Conservation (phyloP, 2,113 vertebrate genomes). For the Zosterops pallidus region DNA sequence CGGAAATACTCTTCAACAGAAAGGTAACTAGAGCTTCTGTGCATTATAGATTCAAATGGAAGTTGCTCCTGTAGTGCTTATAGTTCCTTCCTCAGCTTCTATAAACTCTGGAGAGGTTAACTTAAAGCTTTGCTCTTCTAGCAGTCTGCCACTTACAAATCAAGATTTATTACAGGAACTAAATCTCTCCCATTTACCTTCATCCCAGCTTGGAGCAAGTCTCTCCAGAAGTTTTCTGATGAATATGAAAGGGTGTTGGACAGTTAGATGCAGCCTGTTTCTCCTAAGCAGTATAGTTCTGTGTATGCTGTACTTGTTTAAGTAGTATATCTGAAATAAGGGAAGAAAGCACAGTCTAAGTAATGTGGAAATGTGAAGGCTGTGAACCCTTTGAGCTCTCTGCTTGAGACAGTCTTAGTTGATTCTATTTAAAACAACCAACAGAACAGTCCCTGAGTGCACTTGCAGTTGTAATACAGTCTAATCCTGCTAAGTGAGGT, state of each 20-base stretch:
- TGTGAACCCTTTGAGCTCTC: background rate
- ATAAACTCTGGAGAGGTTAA: background rate
- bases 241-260: accelerated
- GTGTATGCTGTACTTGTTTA: background rate
- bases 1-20: slow-evolving; percentile 95
- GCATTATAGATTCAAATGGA: background rate
- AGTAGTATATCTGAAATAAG: background rate
- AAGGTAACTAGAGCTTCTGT: slow-evolving; percentile 77
- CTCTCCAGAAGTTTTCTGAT: background rate
- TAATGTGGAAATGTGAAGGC: background rate
- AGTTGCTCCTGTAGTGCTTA: background rate
- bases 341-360: background rate
- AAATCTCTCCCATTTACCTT: background rate
- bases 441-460: background rate
- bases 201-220: background rate
- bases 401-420: background rate
- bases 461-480: background rate
- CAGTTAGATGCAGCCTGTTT: background rate
- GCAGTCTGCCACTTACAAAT: background rate
- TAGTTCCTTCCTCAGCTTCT: background rate
- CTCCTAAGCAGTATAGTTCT: background rate
- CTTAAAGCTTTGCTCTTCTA: background rate
- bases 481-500: slow-evolving; percentile 25
- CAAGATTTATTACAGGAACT: background rate
- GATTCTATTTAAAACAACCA: slow-evolving; percentile 40